These are phyloP conservation scores for Siniperca obscura DNA, from an alignment of 2,797 vertebrate species.

Conservation along the genomic window DNA sequence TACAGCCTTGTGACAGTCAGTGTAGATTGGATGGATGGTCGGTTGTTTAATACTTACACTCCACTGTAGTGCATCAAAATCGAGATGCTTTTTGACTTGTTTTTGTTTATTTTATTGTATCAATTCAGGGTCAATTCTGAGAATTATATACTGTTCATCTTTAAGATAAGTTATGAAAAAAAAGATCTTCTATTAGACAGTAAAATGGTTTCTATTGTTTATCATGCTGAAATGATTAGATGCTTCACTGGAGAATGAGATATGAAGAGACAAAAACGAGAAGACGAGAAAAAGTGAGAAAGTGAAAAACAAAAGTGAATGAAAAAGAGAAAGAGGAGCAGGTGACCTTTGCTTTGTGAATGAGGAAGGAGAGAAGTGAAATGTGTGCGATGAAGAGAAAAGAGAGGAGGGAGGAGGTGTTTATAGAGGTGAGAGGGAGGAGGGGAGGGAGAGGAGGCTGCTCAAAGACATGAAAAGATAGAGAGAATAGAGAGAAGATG, in stretches of 20 bases:
- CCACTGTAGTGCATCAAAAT: not conserved
- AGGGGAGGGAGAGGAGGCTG: conserved; percentile 16
- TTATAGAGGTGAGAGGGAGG: conserved; percentile 40
- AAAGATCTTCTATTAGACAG: not conserved
- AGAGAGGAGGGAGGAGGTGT: conserved; percentile 42
- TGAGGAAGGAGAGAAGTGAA: conserved; percentile 45
- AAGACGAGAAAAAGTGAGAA: not conserved
- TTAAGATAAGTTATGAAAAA: not conserved
- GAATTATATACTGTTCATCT: not conserved
- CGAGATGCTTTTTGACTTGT: not conserved
- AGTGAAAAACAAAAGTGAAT: conserved; percentile 2
- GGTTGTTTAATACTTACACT: not conserved
- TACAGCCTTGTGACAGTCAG: not conserved
- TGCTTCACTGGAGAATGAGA: conserved; percentile 1
- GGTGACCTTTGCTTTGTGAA: conserved; percentile 68
- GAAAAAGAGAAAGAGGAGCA: conserved; percentile 28
- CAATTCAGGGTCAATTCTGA: not conserved
- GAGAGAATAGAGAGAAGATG: conserved; percentile 58
- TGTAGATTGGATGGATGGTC: not conserved
- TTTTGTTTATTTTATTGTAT: not conserved
- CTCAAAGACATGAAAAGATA: conserved; percentile 70
- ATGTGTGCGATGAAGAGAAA: conserved; percentile 45
- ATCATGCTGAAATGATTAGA: not conserved
- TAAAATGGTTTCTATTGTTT: not conserved
- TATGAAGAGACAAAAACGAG: not conserved